Conservation (phyloP, 2,797 vertebrate genomes). For the Acanthurus leucopareius region DNA sequence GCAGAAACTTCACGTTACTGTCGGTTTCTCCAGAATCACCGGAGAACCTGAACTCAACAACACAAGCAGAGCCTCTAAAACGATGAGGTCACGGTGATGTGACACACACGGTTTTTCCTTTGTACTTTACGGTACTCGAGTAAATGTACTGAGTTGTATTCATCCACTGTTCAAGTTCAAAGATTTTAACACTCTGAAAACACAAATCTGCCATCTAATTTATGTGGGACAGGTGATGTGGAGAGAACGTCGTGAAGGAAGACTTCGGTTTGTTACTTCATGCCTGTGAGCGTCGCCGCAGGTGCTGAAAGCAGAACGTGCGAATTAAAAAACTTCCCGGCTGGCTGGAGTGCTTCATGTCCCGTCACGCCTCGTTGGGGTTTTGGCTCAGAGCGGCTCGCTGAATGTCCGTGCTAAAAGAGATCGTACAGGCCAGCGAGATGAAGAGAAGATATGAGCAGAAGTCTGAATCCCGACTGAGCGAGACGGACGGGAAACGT, state of each 20-base stretch:
- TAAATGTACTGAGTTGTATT: too few species aligned
- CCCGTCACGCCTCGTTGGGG: not conserved
- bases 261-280: slow-evolving; percentile 1
- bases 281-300: not conserved
- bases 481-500: not conserved
- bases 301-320: slow-evolving; percentile 17
- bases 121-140: too few species aligned
- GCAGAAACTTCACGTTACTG: too few species aligned
- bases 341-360: not conserved
- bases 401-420: slow-evolving; percentile 8
- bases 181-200: not conserved
- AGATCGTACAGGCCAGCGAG: not conserved
- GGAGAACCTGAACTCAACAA: too few species aligned
- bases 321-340: too few species aligned
- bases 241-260: too few species aligned
- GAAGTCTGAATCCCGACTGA: not conserved
- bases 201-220: not conserved
- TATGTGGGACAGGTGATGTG: too few species aligned
- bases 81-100: too few species aligned
- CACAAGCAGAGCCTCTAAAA: too few species aligned
- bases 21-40: too few species aligned
- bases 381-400: not conserved
- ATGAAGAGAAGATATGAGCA: not conserved
- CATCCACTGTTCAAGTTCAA: too few species aligned
- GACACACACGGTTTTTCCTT: too few species aligned